These are phyloP conservation scores for Merodon equestris DNA, from an alignment of 2,888 invertebrate genomes.

Conservation along the genomic window DNA sequence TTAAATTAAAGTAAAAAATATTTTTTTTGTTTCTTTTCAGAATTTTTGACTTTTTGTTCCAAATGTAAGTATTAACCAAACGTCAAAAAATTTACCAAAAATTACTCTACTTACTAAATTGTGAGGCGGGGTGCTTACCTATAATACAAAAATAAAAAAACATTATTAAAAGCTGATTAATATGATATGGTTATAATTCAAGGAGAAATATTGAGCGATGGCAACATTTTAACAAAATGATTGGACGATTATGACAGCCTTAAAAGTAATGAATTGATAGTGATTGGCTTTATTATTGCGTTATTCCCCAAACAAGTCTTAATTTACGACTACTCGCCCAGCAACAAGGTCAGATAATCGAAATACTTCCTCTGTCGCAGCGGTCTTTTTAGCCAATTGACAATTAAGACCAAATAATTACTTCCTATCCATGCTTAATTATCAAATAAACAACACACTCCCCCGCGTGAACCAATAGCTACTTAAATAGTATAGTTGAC, in stretches of 20 bases:
- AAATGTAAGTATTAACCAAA: conserved; percentile 26
- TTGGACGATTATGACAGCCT: too few relatives aligned
- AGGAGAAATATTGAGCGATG: too few relatives aligned
- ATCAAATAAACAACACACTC: conserved; percentile 8
- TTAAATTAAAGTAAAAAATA: too few relatives aligned
- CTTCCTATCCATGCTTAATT: conserved; percentile 12
- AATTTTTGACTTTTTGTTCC: too few relatives aligned
- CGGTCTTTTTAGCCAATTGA: conserved; percentile 24
- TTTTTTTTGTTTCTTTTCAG: background rate
- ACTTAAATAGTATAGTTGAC: background rate
- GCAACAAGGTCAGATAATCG: conserved; percentile 2
- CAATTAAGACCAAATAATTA: conserved; percentile 10
- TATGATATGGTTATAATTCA: too few relatives aligned
- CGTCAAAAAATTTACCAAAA: background rate
- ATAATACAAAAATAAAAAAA: conserved; percentile 14
- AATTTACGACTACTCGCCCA: background rate
- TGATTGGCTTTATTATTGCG: too few relatives aligned
- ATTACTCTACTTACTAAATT: conserved; percentile 29
- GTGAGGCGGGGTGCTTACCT: conserved; percentile 32
- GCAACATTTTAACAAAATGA: too few relatives aligned
- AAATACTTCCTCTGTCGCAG: background rate
- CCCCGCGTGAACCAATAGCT: too few relatives aligned
- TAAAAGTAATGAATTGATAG: too few relatives aligned
- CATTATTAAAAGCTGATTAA: background rate
- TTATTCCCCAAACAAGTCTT: background rate